Percentiles rank a stretch among this genome's conserved stretches.
Evolutionary conservation across 2,797 vertebrate species (phyloP).

Genomic region (Florisuga fusca): DNA sequence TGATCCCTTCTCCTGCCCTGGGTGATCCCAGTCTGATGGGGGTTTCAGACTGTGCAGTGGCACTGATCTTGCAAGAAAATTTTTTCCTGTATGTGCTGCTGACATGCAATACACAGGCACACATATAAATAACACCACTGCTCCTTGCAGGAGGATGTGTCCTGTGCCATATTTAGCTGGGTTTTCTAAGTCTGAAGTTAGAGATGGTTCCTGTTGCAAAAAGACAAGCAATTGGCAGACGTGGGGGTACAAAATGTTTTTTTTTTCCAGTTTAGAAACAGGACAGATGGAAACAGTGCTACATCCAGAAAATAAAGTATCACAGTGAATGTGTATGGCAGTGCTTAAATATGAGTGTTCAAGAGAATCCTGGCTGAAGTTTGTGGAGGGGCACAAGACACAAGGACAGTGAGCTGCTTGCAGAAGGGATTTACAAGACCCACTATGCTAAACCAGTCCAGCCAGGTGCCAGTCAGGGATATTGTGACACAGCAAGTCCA

Average conservation of each 20-base stretch:
- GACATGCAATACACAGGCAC: background rate
- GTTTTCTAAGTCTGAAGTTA: background rate
- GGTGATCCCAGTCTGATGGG: background rate
- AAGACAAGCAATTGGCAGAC: background rate
- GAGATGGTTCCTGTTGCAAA: background rate
- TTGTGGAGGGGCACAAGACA: background rate
- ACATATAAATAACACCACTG: background rate
- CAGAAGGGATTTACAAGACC: background rate
- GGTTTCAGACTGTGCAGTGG: background rate
- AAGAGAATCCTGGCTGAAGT: background rate
- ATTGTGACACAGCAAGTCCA: background rate
- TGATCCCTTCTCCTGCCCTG: background rate
- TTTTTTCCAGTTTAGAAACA: background rate
- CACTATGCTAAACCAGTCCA: background rate
- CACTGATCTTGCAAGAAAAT: background rate
- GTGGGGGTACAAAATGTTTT: background rate
- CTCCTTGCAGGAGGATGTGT: background rate
- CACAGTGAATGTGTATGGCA: background rate
- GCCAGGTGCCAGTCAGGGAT: background rate
- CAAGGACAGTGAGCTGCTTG: background rate
- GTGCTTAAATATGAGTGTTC: background rate
- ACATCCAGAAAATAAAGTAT: background rate
- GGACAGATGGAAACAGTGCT: background rate
- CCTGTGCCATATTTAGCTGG: background rate
- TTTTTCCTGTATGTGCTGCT: background rate